phyloP scores from a whole-genome alignment of 2,113 vertebrate genomes.

The Cynocephalus volans region DNA sequence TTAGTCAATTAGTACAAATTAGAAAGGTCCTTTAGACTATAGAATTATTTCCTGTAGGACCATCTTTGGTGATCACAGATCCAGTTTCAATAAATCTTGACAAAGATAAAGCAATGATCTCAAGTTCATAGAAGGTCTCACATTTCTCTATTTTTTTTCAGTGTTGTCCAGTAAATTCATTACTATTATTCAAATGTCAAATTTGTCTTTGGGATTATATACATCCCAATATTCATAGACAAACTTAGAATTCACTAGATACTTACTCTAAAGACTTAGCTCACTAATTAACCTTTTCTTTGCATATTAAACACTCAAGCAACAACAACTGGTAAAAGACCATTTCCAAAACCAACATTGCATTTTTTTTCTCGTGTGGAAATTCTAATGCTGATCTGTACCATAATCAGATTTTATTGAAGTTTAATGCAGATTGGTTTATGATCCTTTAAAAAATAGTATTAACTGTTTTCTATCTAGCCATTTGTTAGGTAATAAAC shows the following conservation, averaged over 20 bases:
- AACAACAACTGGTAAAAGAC: neutral
- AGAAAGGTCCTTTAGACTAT: conserved; percentile 4
- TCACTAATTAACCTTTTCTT: neutral
- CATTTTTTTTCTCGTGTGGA: conserved; percentile 24
- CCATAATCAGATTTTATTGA: conserved; percentile 31
- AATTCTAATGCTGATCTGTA: conserved; percentile 57
- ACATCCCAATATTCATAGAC: neutral
- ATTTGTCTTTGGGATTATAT: conserved; percentile 6
- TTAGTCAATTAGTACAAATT: conserved; percentile 62
- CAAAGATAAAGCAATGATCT: conserved; percentile 46
- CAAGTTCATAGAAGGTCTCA: neutral
- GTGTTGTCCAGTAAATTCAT: conserved; percentile 6
- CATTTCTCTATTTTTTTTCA: conserved; percentile 3
- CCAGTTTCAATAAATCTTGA: conserved; percentile 53
- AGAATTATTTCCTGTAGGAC: conserved; percentile 8
- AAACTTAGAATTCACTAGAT: neutral
- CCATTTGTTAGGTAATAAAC: conserved; percentile 51
- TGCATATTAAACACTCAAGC: neutral
- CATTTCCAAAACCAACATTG: conserved; percentile 60
- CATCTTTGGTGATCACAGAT: conserved; percentile 48
- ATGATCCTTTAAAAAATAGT: conserved; percentile 67
- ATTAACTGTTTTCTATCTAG: conserved; percentile 71
- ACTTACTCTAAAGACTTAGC: neutral
- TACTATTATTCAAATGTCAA: conserved; percentile 19
- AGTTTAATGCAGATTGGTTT: conserved; percentile 30